Percentiles rank a stretch among this genome's conserved stretches.
Evolutionary conservation across 1,140 invertebrate genomes (phyloP).

Genomic region (Halictus rubicundus): DNA sequence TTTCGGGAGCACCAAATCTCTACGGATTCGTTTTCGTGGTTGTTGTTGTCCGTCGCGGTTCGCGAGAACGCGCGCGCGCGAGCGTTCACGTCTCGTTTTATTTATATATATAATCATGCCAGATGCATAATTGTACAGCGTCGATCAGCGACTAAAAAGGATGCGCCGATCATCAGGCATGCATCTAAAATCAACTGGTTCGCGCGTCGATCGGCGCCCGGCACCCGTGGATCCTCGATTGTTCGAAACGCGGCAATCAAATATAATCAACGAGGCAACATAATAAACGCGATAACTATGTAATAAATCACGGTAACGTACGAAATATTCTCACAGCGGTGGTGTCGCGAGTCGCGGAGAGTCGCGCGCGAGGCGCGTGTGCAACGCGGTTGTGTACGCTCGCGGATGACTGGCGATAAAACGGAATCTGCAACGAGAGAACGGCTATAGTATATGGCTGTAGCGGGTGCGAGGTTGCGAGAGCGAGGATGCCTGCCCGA

Average conservation of each 20-base stretch:
- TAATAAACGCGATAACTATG: constrained; percentile 68
- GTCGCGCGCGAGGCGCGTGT: too few species aligned
- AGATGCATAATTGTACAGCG: constrained; percentile 63
- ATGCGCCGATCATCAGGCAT: constrained; percentile 51
- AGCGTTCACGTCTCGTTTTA: neutral
- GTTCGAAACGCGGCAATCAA: constrained; percentile 69
- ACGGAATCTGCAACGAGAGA: constrained; percentile 55
- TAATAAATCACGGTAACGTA: constrained; percentile 70
- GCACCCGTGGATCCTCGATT: constrained; percentile 45
- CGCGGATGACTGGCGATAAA: constrained; percentile 62
- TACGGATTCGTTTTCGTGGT: too few species aligned
- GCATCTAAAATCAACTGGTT: constrained; percentile 6
- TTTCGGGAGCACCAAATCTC: too few species aligned
- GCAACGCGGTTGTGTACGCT: constrained; percentile 39
- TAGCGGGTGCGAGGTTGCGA: constrained; percentile 61
- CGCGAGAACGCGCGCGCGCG: neutral
- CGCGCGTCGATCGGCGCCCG: constrained; percentile 33
- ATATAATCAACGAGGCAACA: constrained; percentile 70
- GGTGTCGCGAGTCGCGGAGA: constrained; percentile 25
- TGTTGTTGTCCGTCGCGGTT: too few species aligned
- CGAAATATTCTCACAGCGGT: constrained; percentile 66
- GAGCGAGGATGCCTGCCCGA: constrained; percentile 32
- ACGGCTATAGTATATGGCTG: constrained; percentile 52
- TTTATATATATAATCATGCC: constrained; percentile 57
- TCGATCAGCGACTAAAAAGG: constrained; percentile 60